Base-by-base conservation (phyloP, 1,140 invertebrate genomes). In the Archegozetes longisetosus region DNA sequence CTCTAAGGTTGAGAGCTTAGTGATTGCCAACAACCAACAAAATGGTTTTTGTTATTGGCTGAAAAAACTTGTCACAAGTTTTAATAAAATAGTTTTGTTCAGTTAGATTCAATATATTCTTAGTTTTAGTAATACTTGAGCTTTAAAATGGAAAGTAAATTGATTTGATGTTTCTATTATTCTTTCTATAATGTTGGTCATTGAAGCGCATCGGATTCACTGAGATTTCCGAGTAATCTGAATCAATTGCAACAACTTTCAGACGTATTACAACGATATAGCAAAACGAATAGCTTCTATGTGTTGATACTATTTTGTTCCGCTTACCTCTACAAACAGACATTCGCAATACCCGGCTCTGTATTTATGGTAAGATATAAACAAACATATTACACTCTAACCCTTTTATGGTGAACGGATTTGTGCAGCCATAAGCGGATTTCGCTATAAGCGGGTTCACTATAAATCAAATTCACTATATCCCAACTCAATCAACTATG, bases 311-410 rank as follows among this genome's bases (percentile, higher is more conserved):
- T 83, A 12, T 83, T 81, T 69, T 73, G 71, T 28, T 74, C 71
- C 62, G 77, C 77, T 1, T 82, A 82, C 66, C 60, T 82, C 9
- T 82, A 79, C 68, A 82, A 82, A 68, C 80, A 82, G 68, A 74
- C 79, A 24, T 82, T 82, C 71, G 78, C 78, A 22, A 80, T 82
- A 64, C 80, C 80, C 32, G 80, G 80, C 24, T 81, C 80, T 49
- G 78, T 79, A 25, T 76, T 82, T 58, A 64, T 82, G 73, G 79
- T 81, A 68, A 73, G 71, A 66, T 63, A 48, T 14, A 28, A 53
- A 32, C 61, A 17, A 20, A 53, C 25, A 52, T 26, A 29, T 53
- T 49, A 28, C 54, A 55, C 46, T 49, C 22, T 55, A 14, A 32
- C 27, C 22, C 29, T 40, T 46, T 40, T 40, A 9, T 40, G 32